Percentiles rank a stretch among this genome's conserved stretches.
These are phyloP conservation scores for Scortum barcoo DNA, from an alignment of 2,113 vertebrate species.

Conservation along the genomic window DNA sequence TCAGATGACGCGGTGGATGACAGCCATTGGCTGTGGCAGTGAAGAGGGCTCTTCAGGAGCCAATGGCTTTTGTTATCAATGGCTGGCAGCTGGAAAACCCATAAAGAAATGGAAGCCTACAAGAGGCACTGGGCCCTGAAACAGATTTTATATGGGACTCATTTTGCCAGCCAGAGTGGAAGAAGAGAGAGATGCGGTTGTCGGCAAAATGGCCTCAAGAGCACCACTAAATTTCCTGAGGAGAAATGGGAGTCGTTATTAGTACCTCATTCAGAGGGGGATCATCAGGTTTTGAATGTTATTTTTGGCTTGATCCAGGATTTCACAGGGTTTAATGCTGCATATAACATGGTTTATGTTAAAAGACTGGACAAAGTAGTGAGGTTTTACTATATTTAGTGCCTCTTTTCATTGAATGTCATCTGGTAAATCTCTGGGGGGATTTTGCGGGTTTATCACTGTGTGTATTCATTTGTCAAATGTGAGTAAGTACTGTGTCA, in stretches of 20 bases:
- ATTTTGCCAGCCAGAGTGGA: slow-evolving; percentile 68
- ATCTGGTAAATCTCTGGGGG: slow-evolving; percentile 35
- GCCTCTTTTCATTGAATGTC: slow-evolving; percentile 29
- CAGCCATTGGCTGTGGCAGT: slow-evolving; percentile 77
- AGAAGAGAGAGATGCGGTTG: slow-evolving; percentile 71
- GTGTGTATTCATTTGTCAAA: slow-evolving; percentile 54
- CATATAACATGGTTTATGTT: slow-evolving; percentile 44
- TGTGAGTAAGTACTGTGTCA: slow-evolving; percentile 24
- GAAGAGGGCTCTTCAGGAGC: slow-evolving; percentile 74
- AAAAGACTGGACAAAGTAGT: slow-evolving; percentile 38
- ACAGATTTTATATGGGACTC: slow-evolving; percentile 71
- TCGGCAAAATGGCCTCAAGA: slow-evolving; percentile 65
- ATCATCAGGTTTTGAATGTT: slow-evolving; percentile 62
- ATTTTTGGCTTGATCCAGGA: slow-evolving; percentile 41
- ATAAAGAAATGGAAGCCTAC: slow-evolving; percentile 74
- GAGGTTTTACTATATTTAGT: slow-evolving; percentile 45
- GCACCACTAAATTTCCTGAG: slow-evolving; percentile 65
- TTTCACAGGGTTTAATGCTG: slow-evolving; percentile 38
- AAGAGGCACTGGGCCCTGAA: slow-evolving; percentile 74
- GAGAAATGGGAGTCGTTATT: slow-evolving; percentile 66
- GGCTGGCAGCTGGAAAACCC: slow-evolving; percentile 80
- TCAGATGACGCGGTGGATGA: slow-evolving; percentile 67
- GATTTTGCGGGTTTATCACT: slow-evolving; percentile 52
- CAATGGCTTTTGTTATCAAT: slow-evolving; percentile 80
- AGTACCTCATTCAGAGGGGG: slow-evolving; percentile 51